Base-by-base conservation (phyloP, 1,140 invertebrate species). In the Drosophila repletoides region DNA sequence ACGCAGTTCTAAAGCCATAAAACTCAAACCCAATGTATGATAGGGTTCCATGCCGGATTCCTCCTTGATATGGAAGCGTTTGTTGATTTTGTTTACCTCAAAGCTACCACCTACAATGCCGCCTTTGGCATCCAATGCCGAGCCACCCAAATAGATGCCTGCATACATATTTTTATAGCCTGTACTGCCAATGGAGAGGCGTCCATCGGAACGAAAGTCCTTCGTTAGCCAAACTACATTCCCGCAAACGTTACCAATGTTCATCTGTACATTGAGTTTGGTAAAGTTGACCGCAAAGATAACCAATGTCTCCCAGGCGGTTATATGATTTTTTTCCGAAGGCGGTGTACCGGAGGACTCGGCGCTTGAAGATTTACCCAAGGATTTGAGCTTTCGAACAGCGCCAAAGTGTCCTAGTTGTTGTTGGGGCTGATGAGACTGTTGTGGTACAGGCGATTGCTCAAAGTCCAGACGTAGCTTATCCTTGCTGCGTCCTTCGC, bases 231-330 rank as follows among this genome's bases (percentile, higher is more conserved):
- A 98, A 3, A 90, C 93, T 26, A 98, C 97, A 89, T 98, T 98
- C 14, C 98, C 98, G 96, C 99, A 99, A 0, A 99, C 97, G 89
- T 99, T 99, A 12, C 97, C 97, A 97, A 99, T 99, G 91, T 99
- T 99, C 96, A 99, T 98, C 80, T 98, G 97, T 10, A 99, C 96
- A 90, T 98, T 98, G 15, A 99, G 92, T 73, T 96, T 95, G 2
- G 97, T 98, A 79, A 99, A 97, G 91, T 98, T 99, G 6, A 99
- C 95, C 1, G 97, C 97, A 92, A 99, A 98, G 24, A 99, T 91
- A 1, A 99, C 97, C 9, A 99, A 91, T 2, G 98, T 99, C 91
- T 99, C 97, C 98, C 98, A 99, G 12, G 95, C 94, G 2, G 95
- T 92, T 71, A 92, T 88, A 31, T 90, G 89, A 70, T 89, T 90